Evolutionary conservation across 2,888 invertebrate genomes (phyloP).

Genomic region (Apoda limacodes): DNA sequence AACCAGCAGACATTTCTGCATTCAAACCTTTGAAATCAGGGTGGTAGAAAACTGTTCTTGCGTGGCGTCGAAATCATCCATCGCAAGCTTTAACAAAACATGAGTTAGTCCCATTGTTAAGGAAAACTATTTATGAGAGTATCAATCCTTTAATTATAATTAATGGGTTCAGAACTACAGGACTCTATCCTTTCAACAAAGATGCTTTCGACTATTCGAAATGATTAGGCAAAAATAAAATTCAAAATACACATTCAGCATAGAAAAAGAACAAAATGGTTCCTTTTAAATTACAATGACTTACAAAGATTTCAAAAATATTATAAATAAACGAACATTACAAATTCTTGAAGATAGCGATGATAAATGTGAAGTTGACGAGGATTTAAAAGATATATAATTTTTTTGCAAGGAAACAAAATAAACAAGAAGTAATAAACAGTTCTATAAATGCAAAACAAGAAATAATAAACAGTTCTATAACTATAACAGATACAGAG

Average conservation of each 20-base stretch:
- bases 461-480: too few relatives aligned
- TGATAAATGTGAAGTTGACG: too few relatives aligned
- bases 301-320: too few relatives aligned
- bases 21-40: slow-evolving; percentile 13
- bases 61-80: slow-evolving; percentile 13
- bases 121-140: slow-evolving; percentile 5
- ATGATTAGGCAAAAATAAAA: slow-evolving; percentile 10
- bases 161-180: slow-evolving; percentile 9
- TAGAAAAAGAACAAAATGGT: too few relatives aligned
- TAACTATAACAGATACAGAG: slow-evolving; percentile 1
- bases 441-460: too few relatives aligned
- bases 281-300: too few relatives aligned
- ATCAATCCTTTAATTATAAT: slow-evolving; percentile 7
- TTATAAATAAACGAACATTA: too few relatives aligned
- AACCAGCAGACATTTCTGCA: slow-evolving; percentile 16
- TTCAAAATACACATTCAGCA: too few relatives aligned
- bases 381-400: too few relatives aligned
- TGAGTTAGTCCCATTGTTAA: slow-evolving; percentile 10
- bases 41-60: slow-evolving; percentile 12
- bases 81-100: slow-evolving; percentile 12
- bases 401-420: too few relatives aligned
- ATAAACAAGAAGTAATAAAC: too few relatives aligned
- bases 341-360: too few relatives aligned
- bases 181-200: slow-evolving; percentile 12
- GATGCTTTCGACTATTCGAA: slow-evolving; percentile 8